Evolutionary conservation across 2,113 vertebrate species (phyloP).

Genomic region (Rhynchomys soricoides): DNA sequence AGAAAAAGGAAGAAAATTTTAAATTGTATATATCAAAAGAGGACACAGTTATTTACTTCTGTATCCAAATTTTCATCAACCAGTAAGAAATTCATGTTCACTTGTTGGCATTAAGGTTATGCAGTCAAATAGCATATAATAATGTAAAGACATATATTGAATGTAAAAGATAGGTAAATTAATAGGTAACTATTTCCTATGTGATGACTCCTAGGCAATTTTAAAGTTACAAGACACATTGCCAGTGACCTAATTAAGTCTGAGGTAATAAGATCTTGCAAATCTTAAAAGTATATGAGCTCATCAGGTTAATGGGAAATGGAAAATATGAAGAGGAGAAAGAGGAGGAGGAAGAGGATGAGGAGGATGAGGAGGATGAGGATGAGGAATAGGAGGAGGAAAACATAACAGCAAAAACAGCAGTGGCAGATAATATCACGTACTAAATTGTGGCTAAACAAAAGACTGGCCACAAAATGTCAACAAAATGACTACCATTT

Average conservation of each 20-base stretch:
- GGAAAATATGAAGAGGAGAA: neutral
- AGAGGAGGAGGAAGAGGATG: neutral
- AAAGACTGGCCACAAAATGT: neutral
- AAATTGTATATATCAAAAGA: neutral
- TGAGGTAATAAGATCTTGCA: neutral
- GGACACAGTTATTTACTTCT: neutral
- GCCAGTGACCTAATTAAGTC: neutral
- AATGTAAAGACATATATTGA: neutral
- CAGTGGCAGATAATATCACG: neutral
- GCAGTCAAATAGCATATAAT: neutral
- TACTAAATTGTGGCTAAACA: neutral
- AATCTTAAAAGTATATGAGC: neutral
- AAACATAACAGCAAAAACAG: neutral
- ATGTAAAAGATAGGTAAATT: neutral
- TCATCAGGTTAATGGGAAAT: neutral
- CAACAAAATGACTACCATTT: neutral
- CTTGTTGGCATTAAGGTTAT: neutral
- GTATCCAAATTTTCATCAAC: neutral
- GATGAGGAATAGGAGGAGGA: neutral
- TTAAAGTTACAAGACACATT: neutral
- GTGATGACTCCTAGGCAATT: neutral
- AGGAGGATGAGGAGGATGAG: neutral
- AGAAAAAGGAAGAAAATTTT: slow-evolving; percentile 5
- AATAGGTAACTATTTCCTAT: neutral
- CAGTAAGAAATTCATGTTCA: neutral